Evolutionary conservation across 64 coral and sea anemone species (phyloP), one percentile per base, ranked within the genome.

Genomic region (Dendrophyllia cribrosa): DNA sequence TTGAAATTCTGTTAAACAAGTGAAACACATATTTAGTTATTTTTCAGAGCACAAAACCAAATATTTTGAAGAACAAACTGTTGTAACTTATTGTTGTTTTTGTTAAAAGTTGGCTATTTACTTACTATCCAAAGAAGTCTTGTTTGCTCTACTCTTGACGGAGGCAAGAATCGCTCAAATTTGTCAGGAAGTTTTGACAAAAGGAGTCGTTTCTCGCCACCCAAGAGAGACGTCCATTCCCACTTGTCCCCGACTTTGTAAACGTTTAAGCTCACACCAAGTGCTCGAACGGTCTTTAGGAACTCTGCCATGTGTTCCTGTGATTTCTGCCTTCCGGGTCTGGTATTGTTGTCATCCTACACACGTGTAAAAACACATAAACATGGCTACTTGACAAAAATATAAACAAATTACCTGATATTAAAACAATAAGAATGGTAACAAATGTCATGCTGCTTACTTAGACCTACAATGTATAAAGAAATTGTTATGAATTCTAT

Each of bases 161-260:
- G 24, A 19, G 72, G 87, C 14, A 88, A 61, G 64, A 88, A 60
- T 23, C 64, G 26, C 11, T 76, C 51, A 75, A 88, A 88, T 0
- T 17, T 9, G 43, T 19, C 7, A 43, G 87, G 72, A 1, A 89
- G 73, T 11, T 89, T 77, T 51, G 5, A 6, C 26, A 75, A 52
- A 1, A 88, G 55, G 25, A 59, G 55, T 70, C 63, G 75, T 62
- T 74, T 88, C 70, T 88, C 87, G 15, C 25, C 44, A 19, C 58
- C 73, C 53, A 89, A 11, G 11, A 77, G 59, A 23, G 87, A 89
- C 17, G 59, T 76, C 87, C 73, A 78, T 49, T 89, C 72, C 73
- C 51, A 89, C n/a, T 77, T 89, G 70, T 76, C 72, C 23, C 43
- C 48, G 14, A 49, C 73, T 26, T 76, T 65, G 87, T 89, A 89